Conservation (phyloP, 1,140 invertebrate species). For the Trichonephila clavipes region DNA sequence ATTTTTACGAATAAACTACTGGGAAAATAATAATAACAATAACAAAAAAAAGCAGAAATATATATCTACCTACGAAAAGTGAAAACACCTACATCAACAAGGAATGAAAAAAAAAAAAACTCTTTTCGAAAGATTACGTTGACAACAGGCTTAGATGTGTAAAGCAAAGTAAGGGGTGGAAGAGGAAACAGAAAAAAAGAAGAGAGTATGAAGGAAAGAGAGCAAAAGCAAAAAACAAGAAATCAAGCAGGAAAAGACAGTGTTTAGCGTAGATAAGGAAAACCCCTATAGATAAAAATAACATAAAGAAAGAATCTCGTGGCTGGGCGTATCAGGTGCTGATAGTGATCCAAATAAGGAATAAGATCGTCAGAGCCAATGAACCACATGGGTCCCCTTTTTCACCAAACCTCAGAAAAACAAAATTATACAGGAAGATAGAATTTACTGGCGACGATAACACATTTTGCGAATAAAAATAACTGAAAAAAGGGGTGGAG, state of each 20-base stretch:
- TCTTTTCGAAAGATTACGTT: conserved; percentile 41
- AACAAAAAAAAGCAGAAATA: neutral
- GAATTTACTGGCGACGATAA: conserved; percentile 71
- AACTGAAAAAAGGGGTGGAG: conserved; percentile 16
- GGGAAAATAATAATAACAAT: neutral
- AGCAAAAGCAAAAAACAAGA: conserved; percentile 61
- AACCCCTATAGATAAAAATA: conserved; percentile 70
- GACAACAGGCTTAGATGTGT: conserved; percentile 62
- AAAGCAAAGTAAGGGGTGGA: neutral
- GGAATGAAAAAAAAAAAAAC: conserved; percentile 10
- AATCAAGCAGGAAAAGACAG: conserved; percentile 71
- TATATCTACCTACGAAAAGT: conserved; percentile 62
- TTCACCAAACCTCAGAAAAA: conserved; percentile 52
- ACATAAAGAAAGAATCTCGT: conserved; percentile 58
- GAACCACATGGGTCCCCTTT: conserved; percentile 70
- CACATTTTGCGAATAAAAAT: conserved; percentile 61
- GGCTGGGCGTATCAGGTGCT: conserved; percentile 67
- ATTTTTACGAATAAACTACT: conserved; percentile 45
- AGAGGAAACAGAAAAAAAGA: neutral
- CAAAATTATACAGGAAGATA: conserved; percentile 72
- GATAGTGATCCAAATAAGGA: conserved; percentile 70
- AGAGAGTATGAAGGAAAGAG: neutral
- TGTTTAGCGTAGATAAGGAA: conserved; percentile 75
- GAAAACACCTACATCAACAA: conserved; percentile 58
- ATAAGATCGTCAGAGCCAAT: conserved; percentile 57